Percentiles rank a stretch among this genome's conserved stretches.
These are phyloP conservation scores for Trachythela sp. DNA, from an alignment of 64 coral and sea anemone genomes.

Conservation along the genomic window DNA sequence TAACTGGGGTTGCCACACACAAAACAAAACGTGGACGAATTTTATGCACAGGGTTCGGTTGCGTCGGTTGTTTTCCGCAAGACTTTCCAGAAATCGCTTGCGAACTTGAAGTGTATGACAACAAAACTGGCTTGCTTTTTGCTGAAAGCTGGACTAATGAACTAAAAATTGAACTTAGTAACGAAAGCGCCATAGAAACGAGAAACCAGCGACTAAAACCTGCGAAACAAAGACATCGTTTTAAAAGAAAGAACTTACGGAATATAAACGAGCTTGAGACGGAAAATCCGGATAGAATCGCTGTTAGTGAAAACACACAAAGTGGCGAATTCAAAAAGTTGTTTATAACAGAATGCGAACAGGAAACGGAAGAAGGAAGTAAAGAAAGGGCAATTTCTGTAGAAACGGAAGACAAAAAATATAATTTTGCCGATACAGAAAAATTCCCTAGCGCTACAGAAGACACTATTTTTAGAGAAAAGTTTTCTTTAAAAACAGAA, in stretches of 20 bases:
- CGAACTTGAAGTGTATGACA: conserved; percentile 64
- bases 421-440: too few species aligned
- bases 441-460: too few species aligned
- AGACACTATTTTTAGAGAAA: too few species aligned
- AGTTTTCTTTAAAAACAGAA: too few species aligned
- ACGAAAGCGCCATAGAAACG: background rate
- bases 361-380: background rate
- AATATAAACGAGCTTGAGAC: too few species aligned
- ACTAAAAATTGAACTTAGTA: background rate
- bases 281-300: too few species aligned
- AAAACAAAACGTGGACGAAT: conserved; percentile 88
- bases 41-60: conserved; percentile 81
- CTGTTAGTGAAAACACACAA: background rate
- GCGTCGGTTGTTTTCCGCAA: conserved; percentile 84
- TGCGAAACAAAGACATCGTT: background rate
- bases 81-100: conserved; percentile 42
- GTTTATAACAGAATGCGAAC: background rate
- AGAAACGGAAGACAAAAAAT: background rate
- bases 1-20: conserved; percentile 71
- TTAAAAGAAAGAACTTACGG: background rate
- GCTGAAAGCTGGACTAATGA: conserved; percentile 49
- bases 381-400: background rate
- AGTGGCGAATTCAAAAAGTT: background rate
- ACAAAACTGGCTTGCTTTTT: conserved; percentile 27
- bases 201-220: background rate